Base-by-base conservation (phyloP, 2,888 invertebrate species). In the Pedicia rivosa region DNA sequence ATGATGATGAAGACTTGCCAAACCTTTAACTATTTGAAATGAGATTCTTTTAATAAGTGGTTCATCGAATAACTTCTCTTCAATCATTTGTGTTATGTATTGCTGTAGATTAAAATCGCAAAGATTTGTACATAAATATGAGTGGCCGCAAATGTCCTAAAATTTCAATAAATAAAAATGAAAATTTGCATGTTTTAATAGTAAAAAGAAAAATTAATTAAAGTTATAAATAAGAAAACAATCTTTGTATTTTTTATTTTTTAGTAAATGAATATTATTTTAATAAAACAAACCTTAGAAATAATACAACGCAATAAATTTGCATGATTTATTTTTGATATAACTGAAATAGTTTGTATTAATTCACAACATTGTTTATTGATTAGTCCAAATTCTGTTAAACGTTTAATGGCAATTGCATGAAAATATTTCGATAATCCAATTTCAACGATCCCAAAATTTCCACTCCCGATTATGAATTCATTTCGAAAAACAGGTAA, bases 21-120 rank as follows among this genome's bases (percentile, higher is more conserved):
- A 44, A 5, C 53, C 53, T 25, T 41, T 38, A 10, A 50, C 39
- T 26, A 50, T 40, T 44, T 51, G 43, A 32, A 35, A 38, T 14
- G 34, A 39, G 17, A 39, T 36, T 12, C 35, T 36, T 37, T 40
- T 38, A 10, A 27, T 22, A 5, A 37, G 8, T 13, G 4, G 26
- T 4, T 12, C 22, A 31, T 39, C 26, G 3, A 39, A 27, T 17
- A 22, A 26, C 10, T 37, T 22, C 10, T 34, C 28, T 24, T 37
- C 33, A 35, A 42, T 42, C 35, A 43, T 36, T 24, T 38, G 34
- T 45, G 52, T 48, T 10, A 62, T 45, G 41, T 58, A 59, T 42
- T 60, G 56, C 2, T 55, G 55, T 29, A 61, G 47, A 42, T 59
- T 61, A 41, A 53, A 59, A 41, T 60, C 59, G 39, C 58, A 59